Percentiles rank a stretch among this genome's conserved stretches.
Evolutionary conservation across 35 echinoderm and acorn worm species (phyloP).

Genomic region (Lytechinus variegatus): DNA sequence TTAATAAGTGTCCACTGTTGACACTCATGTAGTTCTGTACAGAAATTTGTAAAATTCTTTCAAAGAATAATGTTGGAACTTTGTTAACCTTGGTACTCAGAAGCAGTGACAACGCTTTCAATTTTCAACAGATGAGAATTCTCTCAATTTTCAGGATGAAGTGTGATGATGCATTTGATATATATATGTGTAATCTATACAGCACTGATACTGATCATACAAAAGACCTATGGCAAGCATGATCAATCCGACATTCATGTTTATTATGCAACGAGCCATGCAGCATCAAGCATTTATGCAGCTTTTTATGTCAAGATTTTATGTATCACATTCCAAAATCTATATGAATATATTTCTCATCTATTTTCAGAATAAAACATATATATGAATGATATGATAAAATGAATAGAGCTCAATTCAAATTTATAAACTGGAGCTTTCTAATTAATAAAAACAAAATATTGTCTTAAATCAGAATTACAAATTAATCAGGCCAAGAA

Average conservation of each 20-base stretch:
- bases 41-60: neutral
- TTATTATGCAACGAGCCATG: neutral
- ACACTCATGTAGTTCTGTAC: neutral
- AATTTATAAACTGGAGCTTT: too few relatives aligned
- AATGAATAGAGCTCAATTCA: too few relatives aligned
- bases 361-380: too few relatives aligned
- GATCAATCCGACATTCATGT: neutral
- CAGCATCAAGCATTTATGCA: neutral
- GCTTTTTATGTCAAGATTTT: neutral
- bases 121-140: neutral
- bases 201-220: neutral
- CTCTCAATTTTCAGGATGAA: neutral
- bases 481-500: too few relatives aligned
- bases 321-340: too few relatives aligned
- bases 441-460: too few relatives aligned
- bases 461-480: too few relatives aligned
- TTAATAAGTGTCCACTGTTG: too few relatives aligned
- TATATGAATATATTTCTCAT: too few relatives aligned
- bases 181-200: neutral
- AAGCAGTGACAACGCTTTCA: too few relatives aligned
- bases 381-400: too few relatives aligned
- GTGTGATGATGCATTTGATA: neutral
- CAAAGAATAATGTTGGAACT: neutral
- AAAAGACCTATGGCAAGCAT: neutral
- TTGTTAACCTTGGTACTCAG: neutral